A percentile compares a stretch with the other conserved stretches of the same genome.
phyloP scores from a whole-genome alignment of 2,113 vertebrate species.

The Stegostoma tigrinum region DNA sequence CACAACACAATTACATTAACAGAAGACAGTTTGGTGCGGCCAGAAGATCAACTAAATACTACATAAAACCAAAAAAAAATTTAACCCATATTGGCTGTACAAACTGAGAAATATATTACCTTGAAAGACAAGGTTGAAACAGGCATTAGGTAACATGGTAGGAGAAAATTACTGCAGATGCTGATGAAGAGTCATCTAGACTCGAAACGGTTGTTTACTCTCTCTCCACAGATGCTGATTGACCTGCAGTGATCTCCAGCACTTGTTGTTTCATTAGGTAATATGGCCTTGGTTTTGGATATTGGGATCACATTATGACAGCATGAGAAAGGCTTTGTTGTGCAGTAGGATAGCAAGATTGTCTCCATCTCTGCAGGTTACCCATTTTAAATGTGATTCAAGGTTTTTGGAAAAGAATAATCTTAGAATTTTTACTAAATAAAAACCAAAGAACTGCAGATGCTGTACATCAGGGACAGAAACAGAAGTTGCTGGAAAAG shows the following conservation, averaged over 20 bases:
- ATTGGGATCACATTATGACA: neutral
- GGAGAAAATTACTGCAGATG: no score
- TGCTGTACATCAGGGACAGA: no score
- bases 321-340: neutral
- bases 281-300: neutral
- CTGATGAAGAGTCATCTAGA: no score
- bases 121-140: neutral
- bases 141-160: neutral
- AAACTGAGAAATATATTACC: neutral
- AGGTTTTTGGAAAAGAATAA: conserved; percentile 1
- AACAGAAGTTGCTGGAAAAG: no score
- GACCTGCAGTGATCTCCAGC: no score
- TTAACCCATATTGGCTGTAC: neutral
- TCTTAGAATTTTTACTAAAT: neutral
- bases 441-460: no score
- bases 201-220: no score
- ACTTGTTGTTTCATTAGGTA: neutral
- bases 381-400: neutral
- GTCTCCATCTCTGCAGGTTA: neutral
- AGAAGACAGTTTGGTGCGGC: neutral
- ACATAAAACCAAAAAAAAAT: neutral
- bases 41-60: neutral
- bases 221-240: no score
- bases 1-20: neutral
- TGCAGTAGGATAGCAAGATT: neutral